These are phyloP conservation scores for Steatornis caripensis DNA, from an alignment of 2,113 vertebrate genomes.

Conservation along the genomic window DNA sequence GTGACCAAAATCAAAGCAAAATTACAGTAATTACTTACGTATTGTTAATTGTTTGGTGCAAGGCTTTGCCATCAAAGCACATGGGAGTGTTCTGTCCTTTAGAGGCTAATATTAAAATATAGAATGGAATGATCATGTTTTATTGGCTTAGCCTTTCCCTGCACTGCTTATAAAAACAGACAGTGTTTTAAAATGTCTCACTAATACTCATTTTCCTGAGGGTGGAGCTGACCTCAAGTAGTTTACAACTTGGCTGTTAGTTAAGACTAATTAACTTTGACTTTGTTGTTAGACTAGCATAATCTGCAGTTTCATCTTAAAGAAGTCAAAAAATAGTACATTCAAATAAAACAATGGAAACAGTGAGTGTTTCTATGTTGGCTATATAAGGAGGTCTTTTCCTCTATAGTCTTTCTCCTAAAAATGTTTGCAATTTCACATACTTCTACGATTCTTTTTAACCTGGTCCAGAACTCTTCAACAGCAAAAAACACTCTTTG, in stretches of 20 bases:
- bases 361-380: background rate
- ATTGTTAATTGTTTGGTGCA: conserved; percentile 66
- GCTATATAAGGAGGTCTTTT: background rate
- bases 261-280: conserved; percentile 79
- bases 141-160: conserved; percentile 83
- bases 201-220: conserved; percentile 76
- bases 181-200: conserved; percentile 77
- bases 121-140: conserved; percentile 75
- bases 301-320: conserved; percentile 70
- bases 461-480: background rate
- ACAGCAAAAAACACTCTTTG: background rate
- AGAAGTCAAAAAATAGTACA: conserved; percentile 45
- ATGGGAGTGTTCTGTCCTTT: conserved; percentile 70
- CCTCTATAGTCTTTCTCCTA: background rate
- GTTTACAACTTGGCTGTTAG: conserved; percentile 76
- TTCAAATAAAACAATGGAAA: conserved; percentile 22
- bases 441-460: background rate
- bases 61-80: conserved; percentile 72
- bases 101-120: conserved; percentile 79
- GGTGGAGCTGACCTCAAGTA: conserved; percentile 72
- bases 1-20: conserved; percentile 61
- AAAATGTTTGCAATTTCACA: background rate
- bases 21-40: conserved; percentile 59
- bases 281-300: conserved; percentile 72
- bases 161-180: conserved; percentile 85